phyloP scores from a whole-genome alignment of 2,113 vertebrate species.

The Paratilapia polleni region DNA sequence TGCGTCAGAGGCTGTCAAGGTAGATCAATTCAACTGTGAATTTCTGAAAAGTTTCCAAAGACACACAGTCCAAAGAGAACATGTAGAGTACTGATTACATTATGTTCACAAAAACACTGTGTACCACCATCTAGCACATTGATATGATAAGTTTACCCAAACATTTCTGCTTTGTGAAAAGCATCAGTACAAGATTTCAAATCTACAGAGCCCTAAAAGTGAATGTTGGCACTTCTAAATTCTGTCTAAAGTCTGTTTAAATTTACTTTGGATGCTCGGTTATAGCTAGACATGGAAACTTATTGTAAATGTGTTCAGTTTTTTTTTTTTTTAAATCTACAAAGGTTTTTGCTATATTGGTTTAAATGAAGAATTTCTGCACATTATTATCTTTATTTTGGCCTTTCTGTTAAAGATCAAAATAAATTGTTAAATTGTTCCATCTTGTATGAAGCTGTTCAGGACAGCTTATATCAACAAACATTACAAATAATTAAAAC shows the following conservation, averaged over 20 bases:
- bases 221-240: background rate
- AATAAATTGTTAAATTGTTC: background rate
- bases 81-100: background rate
- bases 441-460: accelerated
- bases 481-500: background rate
- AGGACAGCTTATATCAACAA: background rate
- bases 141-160: background rate
- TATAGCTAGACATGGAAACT: background rate
- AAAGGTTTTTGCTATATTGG: background rate
- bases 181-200: background rate
- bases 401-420: background rate
- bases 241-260: background rate
- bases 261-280: background rate
- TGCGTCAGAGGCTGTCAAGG: conserved; percentile 85
- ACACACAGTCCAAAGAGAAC: background rate
- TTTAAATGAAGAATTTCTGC: background rate
- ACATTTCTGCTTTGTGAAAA: background rate
- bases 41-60: background rate
- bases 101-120: background rate
- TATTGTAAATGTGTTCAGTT: background rate
- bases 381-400: no score
- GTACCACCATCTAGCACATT: background rate
- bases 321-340: background rate
- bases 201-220: background rate
- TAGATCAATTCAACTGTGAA: conserved; percentile 44